Percentiles rank a stretch among this genome's conserved stretches.
phyloP scores from a whole-genome alignment of 2,888 invertebrate species.

The Drosophila seclusa region DNA sequence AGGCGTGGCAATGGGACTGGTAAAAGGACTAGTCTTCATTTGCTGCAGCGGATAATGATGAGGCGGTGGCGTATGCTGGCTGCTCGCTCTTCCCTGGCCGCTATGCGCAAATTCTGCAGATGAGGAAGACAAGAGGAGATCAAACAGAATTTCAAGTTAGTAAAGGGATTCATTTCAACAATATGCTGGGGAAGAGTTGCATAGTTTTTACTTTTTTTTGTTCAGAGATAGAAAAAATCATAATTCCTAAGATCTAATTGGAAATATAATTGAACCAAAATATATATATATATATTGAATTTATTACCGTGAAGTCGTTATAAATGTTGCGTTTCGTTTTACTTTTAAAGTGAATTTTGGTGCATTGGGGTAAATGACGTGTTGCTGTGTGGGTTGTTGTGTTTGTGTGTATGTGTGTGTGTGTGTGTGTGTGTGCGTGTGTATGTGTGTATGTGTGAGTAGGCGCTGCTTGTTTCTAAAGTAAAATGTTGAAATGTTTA shows the following conservation, averaged over 20 bases:
- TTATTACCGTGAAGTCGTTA: constrained; percentile 59
- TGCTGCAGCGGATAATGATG: constrained; percentile 66
- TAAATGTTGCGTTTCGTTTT: constrained; percentile 51
- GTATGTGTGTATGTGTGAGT: constrained; percentile 46
- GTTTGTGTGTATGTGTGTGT: constrained; percentile 8
- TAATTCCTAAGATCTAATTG: constrained; percentile 47
- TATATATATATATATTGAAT: constrained; percentile 28
- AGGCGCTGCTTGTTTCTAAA: constrained; percentile 70
- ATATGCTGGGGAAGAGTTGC: constrained; percentile 22
- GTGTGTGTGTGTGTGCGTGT: constrained; percentile 19
- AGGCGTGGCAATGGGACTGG: constrained; percentile 75
- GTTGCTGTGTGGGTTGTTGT: constrained; percentile 33
- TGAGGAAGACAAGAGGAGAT: constrained; percentile 33
- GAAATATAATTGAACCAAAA: constrained; percentile 37
- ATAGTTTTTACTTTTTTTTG: constrained; percentile 16
- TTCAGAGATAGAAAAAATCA: constrained; percentile 38
- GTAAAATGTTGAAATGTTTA: constrained; percentile 54
- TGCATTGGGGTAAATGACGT: constrained; percentile 41
- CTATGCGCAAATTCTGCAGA: constrained; percentile 45
- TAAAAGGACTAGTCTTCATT: constrained; percentile 81
- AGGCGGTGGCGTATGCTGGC: constrained; percentile 26
- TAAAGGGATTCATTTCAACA: constrained; percentile 10
- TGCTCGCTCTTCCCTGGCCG: constrained; percentile 31
- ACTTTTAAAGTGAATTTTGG: constrained; percentile 47
- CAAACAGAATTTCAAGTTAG: constrained; percentile 31